Evolutionary conservation across 2,113 vertebrate genomes (phyloP).

Genomic region (Calonectris borealis): DNA sequence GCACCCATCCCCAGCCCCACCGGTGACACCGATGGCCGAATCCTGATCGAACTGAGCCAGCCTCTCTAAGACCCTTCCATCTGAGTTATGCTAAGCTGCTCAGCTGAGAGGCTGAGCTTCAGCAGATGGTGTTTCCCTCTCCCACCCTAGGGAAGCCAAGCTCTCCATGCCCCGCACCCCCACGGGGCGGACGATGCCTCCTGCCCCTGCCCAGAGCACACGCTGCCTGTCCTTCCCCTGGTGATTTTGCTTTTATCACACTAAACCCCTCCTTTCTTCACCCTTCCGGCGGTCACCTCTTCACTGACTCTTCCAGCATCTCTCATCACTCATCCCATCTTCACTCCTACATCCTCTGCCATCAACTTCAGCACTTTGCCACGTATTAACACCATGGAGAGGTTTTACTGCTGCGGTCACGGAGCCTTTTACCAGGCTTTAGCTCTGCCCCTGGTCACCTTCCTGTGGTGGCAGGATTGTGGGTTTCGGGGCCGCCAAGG

Average conservation of each 20-base stretch:
- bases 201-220: background rate
- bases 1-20: background rate
- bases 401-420: background rate
- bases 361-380: background rate
- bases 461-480: background rate
- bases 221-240: background rate
- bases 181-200: rapidly evolving
- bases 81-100: background rate
- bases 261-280: background rate
- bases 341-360: background rate
- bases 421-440: background rate
- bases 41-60: background rate
- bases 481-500: background rate
- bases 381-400: rapidly evolving
- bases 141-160: background rate
- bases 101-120: background rate
- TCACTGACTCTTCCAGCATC: background rate
- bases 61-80: background rate
- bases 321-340: background rate
- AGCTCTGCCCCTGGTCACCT: background rate
- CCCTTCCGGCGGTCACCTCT: background rate
- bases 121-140: background rate
- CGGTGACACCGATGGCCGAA: background rate
- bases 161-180: rapidly evolving
- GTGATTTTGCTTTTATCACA: background rate